These are phyloP conservation scores for Popillia japonica DNA, from an alignment of 1,140 invertebrate species.

Conservation along the genomic window DNA sequence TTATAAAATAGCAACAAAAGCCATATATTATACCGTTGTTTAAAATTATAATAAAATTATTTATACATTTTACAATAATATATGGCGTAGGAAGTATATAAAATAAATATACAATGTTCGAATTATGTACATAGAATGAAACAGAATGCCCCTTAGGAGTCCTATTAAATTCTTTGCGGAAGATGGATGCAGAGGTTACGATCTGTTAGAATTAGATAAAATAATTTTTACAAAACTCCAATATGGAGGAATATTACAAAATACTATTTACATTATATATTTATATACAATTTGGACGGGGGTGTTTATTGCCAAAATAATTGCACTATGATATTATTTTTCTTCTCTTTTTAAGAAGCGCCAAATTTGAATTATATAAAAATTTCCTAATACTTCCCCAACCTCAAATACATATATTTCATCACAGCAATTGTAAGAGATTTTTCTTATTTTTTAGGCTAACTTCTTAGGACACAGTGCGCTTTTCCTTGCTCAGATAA, in stretches of 20 bases:
- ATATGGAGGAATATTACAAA: conserved; percentile 36
- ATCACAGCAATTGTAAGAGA: conserved; percentile 28
- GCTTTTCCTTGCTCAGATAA: conserved; percentile 68
- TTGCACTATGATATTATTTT: conserved; percentile 36
- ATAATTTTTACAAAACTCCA: conserved; percentile 35
- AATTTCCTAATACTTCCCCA: conserved; percentile 18
- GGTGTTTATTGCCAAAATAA: conserved; percentile 40
- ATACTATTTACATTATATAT: conserved; percentile 14
- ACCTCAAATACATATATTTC: conserved; percentile 31
- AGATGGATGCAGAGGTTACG: background rate
- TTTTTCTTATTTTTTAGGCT: conserved; percentile 43
- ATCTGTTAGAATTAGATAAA: background rate
- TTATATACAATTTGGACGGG: conserved; percentile 27
- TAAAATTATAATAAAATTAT: background rate
- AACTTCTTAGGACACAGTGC: conserved; percentile 70
- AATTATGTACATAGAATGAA: background rate
- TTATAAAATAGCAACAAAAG: too few species aligned
- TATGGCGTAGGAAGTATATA: background rate
- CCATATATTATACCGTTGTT: too few species aligned
- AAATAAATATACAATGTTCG: background rate
- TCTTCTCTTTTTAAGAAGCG: background rate
- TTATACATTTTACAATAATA: background rate
- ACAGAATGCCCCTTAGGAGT: background rate
- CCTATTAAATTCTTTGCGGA: background rate
- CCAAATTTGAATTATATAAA: background rate